Evolutionary conservation across 2,888 invertebrate genomes (phyloP), one percentile per base, ranked within the genome.

Genomic region (Ennomos quercinarius): DNA sequence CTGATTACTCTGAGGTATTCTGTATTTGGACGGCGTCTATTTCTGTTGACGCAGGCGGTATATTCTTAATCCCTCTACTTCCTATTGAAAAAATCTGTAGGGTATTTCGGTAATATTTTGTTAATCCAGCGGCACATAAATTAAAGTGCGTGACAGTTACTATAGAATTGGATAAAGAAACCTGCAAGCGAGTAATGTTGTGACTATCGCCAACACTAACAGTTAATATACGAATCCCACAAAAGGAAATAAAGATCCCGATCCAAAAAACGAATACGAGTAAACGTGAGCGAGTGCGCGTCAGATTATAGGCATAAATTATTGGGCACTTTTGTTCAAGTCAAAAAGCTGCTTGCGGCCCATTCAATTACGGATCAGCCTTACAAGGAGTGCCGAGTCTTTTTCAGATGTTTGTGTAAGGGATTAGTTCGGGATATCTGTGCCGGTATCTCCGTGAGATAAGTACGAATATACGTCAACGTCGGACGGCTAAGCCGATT

Each of bases 381-480:
- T 70, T 87, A 90, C 85, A 89, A 87, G 91, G 88, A 90, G 89
- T 84, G 86, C 87, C 85, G 88, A 86, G 88, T 84, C 89, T 90
- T 88, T 90, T 90, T 87, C 89, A 88, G 90, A 89, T 89, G 89
- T 91, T 91, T 90, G 90, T 88, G 87, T 87, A 83, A 87, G 86
- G 91, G 91, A 92, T 92, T 92, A 92, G 90, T 85, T 72, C 78
- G 87, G 84, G 84, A 86, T 91, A 92, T 91, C 91, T 89, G 86
- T 89, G 89, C 86, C 87, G 91, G 91, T 91, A 92, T 91, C 92
- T 91, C 78, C 86, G 89, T 87, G 86, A 89, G 91, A 91, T 92
- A 92, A 92, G 91, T 91, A 90, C 88, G 90, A 89, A 90, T 91
- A 92, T 92, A 91, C 90, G 92, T 92, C 92, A 92, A 92, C 92